Conservation (phyloP, 2,888 invertebrate genomes). For the Poecilus cupreus region DNA sequence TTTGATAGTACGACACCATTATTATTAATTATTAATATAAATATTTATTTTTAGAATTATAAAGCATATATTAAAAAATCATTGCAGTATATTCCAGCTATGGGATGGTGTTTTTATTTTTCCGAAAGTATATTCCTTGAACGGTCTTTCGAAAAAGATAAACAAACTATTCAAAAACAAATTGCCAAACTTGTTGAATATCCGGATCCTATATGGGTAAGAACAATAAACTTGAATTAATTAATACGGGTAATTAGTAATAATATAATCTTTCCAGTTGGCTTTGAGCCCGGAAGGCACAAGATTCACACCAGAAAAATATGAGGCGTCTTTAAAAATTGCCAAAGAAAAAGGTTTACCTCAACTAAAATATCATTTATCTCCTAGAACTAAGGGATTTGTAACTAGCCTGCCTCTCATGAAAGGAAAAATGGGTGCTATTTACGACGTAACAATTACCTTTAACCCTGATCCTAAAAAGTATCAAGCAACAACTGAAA, state of each 20-base stretch:
- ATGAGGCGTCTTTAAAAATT: constrained; percentile 90
- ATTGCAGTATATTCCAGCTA: constrained; percentile 91
- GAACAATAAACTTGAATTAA: constrained; percentile 65
- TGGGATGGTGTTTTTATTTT: constrained; percentile 98
- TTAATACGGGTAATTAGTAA: constrained; percentile 1
- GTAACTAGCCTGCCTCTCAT: constrained; percentile 88
- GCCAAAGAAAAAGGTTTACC: constrained; percentile 90
- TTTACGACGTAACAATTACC: constrained; percentile 88
- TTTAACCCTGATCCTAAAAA: constrained; percentile 80
- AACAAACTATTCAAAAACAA: constrained; percentile 86
- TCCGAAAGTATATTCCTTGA: constrained; percentile 96
- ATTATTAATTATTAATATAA: too few relatives aligned
- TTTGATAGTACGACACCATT: too few relatives aligned
- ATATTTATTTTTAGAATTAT: constrained; percentile 81
- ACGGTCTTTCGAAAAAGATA: constrained; percentile 93
- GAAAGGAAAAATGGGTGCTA: constrained; percentile 85
- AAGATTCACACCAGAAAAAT: constrained; percentile 90
- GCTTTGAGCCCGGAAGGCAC: constrained; percentile 95
- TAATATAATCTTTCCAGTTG: constrained; percentile 76
- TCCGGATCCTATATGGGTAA: constrained; percentile 93
- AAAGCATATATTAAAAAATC: constrained; percentile 97
- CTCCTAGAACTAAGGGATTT: constrained; percentile 96
- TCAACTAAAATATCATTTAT: constrained; percentile 89
- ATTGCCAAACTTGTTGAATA: constrained; percentile 89
- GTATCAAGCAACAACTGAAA: constrained; percentile 85